A percentile compares a stretch with the other conserved stretches of the same genome.
Evolutionary conservation across 2,113 vertebrate genomes (phyloP).

Genomic region (Seriola dumerili): DNA sequence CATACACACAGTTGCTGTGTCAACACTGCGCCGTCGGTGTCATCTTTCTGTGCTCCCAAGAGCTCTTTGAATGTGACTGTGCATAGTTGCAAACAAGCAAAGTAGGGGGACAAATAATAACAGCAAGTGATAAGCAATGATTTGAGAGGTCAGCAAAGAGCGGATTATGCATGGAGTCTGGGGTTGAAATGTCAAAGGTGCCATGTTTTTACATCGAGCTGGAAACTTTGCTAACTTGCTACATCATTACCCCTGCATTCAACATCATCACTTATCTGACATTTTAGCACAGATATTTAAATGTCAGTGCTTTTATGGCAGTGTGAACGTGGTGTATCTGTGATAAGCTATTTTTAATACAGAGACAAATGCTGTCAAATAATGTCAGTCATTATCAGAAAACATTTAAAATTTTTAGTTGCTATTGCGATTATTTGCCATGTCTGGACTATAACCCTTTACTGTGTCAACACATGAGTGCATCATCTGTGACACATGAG

Average conservation of each 20-base stretch:
- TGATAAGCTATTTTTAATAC: not conserved
- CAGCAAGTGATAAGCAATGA: constrained; percentile 58
- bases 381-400: not conserved
- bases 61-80: constrained; percentile 39
- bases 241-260: constrained; percentile 40
- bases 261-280: constrained; percentile 61
- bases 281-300: constrained; percentile 65
- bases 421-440: not conserved
- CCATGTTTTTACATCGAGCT: constrained; percentile 48
- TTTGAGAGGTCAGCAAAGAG: constrained; percentile 44
- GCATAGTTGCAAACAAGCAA: constrained; percentile 41
- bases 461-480: not conserved
- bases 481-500: not conserved
- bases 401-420: not conserved
- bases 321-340: not conserved
- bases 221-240: constrained; percentile 31
- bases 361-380: not conserved
- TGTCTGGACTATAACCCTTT: not conserved
- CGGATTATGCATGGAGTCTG: constrained; percentile 40
- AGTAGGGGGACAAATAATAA: constrained; percentile 61
- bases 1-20: constrained; percentile 67
- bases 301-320: constrained; percentile 67
- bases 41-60: constrained; percentile 61
- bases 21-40: constrained; percentile 72
- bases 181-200: constrained; percentile 72